Evolutionary conservation across 2,113 vertebrate species (phyloP).

Genomic region (Peromyscus maniculatus): DNA sequence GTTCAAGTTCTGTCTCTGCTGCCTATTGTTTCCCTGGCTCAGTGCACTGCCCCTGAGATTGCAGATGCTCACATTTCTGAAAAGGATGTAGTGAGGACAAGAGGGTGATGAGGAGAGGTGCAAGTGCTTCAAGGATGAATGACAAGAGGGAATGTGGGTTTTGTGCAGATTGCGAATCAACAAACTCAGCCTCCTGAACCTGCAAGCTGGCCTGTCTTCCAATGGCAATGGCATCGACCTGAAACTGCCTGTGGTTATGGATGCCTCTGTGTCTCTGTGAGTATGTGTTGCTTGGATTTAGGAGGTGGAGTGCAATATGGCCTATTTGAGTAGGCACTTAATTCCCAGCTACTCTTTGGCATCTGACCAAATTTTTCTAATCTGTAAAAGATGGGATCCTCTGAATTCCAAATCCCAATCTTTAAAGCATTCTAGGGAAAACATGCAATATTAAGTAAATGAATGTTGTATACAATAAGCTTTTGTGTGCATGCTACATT

Average conservation of each 20-base stretch:
- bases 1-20: background rate
- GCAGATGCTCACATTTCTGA: background rate
- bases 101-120: background rate
- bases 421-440: background rate
- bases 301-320: accelerated
- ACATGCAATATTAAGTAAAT: background rate
- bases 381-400: background rate
- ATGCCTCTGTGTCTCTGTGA: background rate
- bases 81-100: accelerated
- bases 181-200: accelerated
- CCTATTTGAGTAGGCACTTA: background rate
- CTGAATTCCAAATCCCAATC: background rate
- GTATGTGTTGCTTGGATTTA: background rate
- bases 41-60: background rate
- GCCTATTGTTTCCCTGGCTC: background rate
- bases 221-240: accelerated
- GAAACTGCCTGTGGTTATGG: accelerated
- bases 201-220: accelerated
- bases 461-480: background rate
- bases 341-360: background rate
- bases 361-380: background rate
- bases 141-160: background rate
- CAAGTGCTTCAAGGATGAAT: background rate
- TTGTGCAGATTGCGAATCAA: background rate
- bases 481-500: background rate